These are phyloP conservation scores for Pecten maximus DNA, from an alignment of 2,888 invertebrate genomes.

Conservation along the genomic window DNA sequence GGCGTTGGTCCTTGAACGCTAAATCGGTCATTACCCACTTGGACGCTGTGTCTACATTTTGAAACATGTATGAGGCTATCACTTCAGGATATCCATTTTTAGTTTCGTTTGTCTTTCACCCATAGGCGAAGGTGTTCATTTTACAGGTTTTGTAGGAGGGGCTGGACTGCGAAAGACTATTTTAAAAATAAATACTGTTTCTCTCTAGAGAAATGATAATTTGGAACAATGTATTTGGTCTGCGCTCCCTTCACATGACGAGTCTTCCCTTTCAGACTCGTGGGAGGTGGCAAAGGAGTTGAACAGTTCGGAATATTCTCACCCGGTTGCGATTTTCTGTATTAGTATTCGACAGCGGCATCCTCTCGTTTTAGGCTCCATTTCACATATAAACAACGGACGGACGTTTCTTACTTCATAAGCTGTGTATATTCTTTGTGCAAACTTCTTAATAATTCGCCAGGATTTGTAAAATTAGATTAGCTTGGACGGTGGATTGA, in stretches of 20 bases:
- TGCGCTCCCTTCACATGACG: background rate
- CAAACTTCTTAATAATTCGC: constrained; percentile 35
- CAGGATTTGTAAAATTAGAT: constrained; percentile 23
- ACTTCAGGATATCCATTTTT: background rate
- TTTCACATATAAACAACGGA: background rate
- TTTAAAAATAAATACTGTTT: background rate
- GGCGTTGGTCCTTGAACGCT: background rate
- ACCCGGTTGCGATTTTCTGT: background rate
- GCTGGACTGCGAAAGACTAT: background rate
- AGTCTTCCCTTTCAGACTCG: background rate
- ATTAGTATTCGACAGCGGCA: background rate
- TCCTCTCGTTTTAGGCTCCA: constrained; percentile 20
- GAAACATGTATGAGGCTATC: background rate
- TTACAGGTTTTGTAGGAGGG: background rate
- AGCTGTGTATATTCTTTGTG: constrained; percentile 30
- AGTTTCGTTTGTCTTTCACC: background rate
- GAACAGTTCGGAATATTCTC: background rate
- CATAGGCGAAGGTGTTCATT: background rate
- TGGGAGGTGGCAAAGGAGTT: background rate
- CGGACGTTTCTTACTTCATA: background rate
- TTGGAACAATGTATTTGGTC: background rate
- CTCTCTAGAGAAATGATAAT: background rate
- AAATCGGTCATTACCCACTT: background rate
- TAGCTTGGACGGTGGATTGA: constrained; percentile 21
- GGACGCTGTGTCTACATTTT: background rate